phyloP scores from a whole-genome alignment of 2,113 vertebrate genomes.

The Lagopus leucura region DNA sequence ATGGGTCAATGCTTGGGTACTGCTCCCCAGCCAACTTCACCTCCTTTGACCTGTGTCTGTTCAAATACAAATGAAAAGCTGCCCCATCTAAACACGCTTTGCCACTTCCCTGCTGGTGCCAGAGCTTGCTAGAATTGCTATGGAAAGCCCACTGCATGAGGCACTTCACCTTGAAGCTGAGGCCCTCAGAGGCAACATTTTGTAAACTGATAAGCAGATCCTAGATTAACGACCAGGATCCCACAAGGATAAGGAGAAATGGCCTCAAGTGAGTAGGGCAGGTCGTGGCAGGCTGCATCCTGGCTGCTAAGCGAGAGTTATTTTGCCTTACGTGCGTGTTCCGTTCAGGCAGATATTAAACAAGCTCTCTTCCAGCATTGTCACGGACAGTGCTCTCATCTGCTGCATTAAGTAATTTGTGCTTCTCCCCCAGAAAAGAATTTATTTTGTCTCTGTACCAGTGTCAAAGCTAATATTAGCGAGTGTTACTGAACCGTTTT shows the following conservation, averaged over 20 bases:
- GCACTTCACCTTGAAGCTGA: neutral
- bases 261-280: neutral
- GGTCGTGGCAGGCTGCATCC: neutral
- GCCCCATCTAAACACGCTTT: neutral
- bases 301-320: neutral
- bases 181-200: neutral
- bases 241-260: neutral
- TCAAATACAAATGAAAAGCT: neutral
- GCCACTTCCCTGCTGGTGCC: neutral
- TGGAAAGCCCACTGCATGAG: neutral
- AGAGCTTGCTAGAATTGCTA: neutral
- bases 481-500: constrained; percentile 37
- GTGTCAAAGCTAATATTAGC: constrained; percentile 40
- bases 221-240: neutral
- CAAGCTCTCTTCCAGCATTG: neutral
- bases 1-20: neutral
- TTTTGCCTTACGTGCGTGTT: neutral
- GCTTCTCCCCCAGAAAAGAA: constrained; percentile 48
- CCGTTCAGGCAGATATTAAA: neutral
- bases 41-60: neutral
- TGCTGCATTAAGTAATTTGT: constrained; percentile 54
- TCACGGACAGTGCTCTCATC: constrained; percentile 27
- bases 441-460: constrained; percentile 46
- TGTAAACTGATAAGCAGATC: neutral
- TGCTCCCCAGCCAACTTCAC: neutral